Evolutionary conservation across 2,113 vertebrate species (phyloP).

Genomic region (Poecilia latipinna): DNA sequence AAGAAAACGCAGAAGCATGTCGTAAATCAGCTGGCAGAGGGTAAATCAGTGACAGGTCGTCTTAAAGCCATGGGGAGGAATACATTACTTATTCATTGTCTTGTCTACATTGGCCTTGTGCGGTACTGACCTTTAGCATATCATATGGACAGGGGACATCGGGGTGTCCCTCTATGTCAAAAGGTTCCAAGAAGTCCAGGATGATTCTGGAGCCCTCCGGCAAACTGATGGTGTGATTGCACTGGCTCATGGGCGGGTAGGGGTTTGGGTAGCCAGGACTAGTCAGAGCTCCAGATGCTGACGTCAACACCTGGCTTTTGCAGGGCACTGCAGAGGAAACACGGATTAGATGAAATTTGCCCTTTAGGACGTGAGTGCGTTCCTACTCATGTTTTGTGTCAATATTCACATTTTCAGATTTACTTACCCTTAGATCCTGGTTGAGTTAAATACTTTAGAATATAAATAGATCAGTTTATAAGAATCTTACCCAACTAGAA

Average conservation of each 20-base stretch:
- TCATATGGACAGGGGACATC: slow-evolving; percentile 81
- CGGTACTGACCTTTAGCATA: slow-evolving; percentile 79
- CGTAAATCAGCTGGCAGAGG: slow-evolving; percentile 54
- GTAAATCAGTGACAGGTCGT: slow-evolving; percentile 38
- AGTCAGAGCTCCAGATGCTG: slow-evolving; percentile 77
- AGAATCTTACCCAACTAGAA: too few species aligned
- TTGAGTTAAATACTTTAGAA: too few species aligned
- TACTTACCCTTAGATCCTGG: too few species aligned
- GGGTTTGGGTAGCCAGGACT: slow-evolving; percentile 79
- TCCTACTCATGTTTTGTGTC: too few species aligned
- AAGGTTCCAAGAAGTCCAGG: slow-evolving; percentile 82
- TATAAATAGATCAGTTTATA: too few species aligned
- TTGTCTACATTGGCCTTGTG: slow-evolving; percentile 27
- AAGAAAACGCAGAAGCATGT: slow-evolving; percentile 29
- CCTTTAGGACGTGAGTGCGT: too few species aligned
- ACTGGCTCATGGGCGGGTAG: slow-evolving; percentile 81
- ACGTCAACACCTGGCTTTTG: slow-evolving; percentile 69
- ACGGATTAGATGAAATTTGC: not conserved
- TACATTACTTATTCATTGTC: slow-evolving; percentile 73
- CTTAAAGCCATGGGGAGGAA: slow-evolving; percentile 76
- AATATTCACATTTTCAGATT: too few species aligned
- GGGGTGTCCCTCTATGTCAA: slow-evolving; percentile 82
- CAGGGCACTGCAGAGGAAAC: slow-evolving; percentile 75
- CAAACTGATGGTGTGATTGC: slow-evolving; percentile 78
- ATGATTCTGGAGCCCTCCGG: slow-evolving; percentile 80